A percentile compares a stretch with the other conserved stretches of the same genome.
Conservation (phyloP, 2,797 vertebrate species). For the Crocodylus rhombifer region DNA sequence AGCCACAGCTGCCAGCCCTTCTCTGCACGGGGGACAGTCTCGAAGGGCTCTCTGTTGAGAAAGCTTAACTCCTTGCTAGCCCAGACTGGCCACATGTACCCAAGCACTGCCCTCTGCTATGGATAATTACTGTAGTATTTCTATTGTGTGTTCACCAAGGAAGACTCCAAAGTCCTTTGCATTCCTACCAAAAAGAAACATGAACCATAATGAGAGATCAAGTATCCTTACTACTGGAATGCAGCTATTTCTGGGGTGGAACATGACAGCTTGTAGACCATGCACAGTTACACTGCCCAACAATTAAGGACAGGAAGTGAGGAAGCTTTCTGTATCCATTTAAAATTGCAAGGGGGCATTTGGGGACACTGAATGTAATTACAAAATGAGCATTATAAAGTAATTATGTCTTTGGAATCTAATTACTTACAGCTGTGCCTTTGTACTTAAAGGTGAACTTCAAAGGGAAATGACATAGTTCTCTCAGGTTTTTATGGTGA, state of each 20-base stretch:
- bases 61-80: neutral
- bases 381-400: slow-evolving; percentile 40
- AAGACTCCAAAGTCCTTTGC: neutral
- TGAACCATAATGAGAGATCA: neutral
- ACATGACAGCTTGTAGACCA: neutral
- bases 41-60: neutral
- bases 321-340: neutral
- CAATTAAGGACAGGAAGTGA: neutral
- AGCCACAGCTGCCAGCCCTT: neutral
- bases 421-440: slow-evolving; percentile 49
- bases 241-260: neutral
- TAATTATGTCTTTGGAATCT: slow-evolving; percentile 63
- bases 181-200: neutral
- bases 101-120: neutral
- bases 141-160: neutral
- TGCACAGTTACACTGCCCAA: neutral
- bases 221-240: neutral
- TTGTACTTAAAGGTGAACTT: slow-evolving; percentile 35
- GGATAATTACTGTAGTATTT: neutral
- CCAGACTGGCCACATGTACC: neutral
- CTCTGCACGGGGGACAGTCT: neutral
- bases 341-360: neutral
- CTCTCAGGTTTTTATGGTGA: neutral
- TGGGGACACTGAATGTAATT: slow-evolving; percentile 40
- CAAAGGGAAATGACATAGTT: neutral